Conservation (phyloP, 2,113 vertebrate species). For the Clupea harengus region DNA sequence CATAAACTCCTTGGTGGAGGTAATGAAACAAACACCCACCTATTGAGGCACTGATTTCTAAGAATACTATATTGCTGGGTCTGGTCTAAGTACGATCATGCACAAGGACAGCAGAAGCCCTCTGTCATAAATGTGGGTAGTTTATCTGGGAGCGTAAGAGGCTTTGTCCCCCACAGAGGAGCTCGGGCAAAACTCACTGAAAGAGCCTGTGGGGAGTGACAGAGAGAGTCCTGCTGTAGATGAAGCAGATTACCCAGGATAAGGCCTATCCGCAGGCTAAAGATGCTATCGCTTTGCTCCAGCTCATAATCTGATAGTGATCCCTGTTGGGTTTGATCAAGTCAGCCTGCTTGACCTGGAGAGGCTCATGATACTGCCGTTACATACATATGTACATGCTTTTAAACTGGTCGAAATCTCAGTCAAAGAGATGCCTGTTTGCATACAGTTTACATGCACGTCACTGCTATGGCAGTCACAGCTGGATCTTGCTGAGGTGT, state of each 20-base stretch:
- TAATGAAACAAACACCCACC: neutral
- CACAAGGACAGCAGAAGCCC: neutral
- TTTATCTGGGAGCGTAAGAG: conserved; percentile 21
- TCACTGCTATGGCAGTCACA: neutral
- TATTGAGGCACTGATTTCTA: neutral
- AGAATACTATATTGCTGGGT: neutral
- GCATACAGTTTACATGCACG: neutral
- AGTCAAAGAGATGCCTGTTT: neutral
- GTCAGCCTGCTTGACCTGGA: neutral
- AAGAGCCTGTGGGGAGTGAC: conserved; percentile 11
- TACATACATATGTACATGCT: neutral
- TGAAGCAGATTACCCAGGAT: conserved; percentile 18
- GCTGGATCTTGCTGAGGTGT: neutral
- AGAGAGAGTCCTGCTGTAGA: neutral
- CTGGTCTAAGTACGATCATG: neutral
- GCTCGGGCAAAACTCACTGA: neutral
- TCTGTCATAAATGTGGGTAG: neutral
- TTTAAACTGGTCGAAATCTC: neutral
- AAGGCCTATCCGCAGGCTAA: conserved; percentile 9
- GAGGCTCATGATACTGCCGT: neutral
- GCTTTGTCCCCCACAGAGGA: conserved; percentile 40
- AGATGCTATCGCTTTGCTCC: neutral
- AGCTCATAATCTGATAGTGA: neutral
- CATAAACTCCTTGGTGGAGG: neutral
- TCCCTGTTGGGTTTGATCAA: conserved; percentile 11